Conservation (phyloP, 2,113 vertebrate genomes). For the Malaclemys terrapin region DNA sequence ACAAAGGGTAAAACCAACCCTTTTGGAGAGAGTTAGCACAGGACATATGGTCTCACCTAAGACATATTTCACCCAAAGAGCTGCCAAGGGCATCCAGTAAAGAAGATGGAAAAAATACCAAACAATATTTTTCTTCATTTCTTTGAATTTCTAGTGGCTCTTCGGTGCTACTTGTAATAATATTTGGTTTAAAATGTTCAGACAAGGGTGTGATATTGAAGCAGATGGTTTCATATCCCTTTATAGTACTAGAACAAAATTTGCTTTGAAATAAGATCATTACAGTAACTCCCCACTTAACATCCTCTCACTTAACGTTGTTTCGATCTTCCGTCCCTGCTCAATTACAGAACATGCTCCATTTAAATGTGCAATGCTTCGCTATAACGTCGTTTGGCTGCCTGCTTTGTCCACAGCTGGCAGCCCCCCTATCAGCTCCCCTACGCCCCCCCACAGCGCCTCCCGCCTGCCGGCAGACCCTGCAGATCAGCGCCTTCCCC, state of each 20-base stretch:
- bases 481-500: no score
- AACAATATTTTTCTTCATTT: not conserved
- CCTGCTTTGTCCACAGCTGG: no score
- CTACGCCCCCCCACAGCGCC: no score
- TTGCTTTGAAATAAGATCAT: not conserved
- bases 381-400: no score
- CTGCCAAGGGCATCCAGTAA: not conserved
- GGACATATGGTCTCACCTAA: not conserved
- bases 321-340: no score
- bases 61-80: not conserved
- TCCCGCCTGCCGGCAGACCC: no score
- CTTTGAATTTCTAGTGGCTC: not conserved
- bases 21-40: not conserved
- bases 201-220: no score
- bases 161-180: not conserved
- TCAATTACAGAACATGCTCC: no score
- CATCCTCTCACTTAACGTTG: no score
- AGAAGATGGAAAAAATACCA: not conserved
- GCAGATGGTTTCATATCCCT: accelerated
- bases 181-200: not conserved
- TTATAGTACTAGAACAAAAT: not conserved
- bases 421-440: no score
- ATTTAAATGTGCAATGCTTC: no score
- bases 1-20: not conserved
- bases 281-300: not conserved